phyloP scores from a whole-genome alignment of 2,113 vertebrate genomes.

The Centropristis striata region DNA sequence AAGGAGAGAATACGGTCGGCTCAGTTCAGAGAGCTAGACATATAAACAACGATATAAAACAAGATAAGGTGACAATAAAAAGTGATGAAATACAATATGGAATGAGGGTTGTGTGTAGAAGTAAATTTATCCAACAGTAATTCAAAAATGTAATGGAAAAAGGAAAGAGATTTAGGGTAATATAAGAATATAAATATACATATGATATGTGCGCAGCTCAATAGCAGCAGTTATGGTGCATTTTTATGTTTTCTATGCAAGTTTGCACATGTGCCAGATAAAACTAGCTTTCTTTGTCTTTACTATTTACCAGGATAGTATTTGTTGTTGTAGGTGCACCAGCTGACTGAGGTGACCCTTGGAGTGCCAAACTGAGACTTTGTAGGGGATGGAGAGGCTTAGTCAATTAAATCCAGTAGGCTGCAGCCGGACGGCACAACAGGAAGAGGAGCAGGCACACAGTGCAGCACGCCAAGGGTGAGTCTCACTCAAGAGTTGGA shows the following conservation, averaged over 20 bases:
- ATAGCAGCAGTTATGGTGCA: no score
- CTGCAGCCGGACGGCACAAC: slow-evolving; percentile 56
- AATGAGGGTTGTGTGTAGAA: no score
- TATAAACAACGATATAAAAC: no score
- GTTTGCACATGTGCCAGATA: not conserved
- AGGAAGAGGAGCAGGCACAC: slow-evolving; percentile 46
- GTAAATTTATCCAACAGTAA: no score
- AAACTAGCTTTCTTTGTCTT: not conserved
- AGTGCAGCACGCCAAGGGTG: not conserved
- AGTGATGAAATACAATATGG: no score
- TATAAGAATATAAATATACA: no score
- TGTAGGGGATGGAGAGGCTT: slow-evolving; percentile 70
- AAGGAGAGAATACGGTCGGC: no score
- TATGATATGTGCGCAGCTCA: no score
- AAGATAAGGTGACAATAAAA: no score
- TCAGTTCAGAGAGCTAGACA: no score
- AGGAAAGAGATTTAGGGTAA: no score
- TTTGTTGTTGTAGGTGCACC: slow-evolving; percentile 6
- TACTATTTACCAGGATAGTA: not conserved
- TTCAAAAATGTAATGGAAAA: no score
- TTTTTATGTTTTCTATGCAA: not conserved
- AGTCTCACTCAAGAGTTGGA: slow-evolving; percentile 28
- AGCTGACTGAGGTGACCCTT: slow-evolving; percentile 44
- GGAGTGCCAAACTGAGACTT: slow-evolving; percentile 48
- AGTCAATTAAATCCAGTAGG: slow-evolving; percentile 72